Base-by-base conservation (phyloP, 2,113 vertebrate species). In the Pelvicachromis taeniatus region DNA sequence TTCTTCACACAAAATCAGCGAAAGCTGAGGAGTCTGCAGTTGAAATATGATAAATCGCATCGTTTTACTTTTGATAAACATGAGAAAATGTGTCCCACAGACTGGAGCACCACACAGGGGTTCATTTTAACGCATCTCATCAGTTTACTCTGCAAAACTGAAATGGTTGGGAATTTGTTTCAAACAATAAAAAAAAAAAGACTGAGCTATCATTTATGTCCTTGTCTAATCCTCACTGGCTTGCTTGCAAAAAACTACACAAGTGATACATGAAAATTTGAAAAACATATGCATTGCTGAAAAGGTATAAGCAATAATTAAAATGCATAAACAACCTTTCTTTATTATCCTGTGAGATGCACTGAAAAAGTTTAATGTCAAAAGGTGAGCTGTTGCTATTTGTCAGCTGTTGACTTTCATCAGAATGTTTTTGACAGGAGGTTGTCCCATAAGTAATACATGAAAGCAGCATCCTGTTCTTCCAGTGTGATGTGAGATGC, bases 181-280 rank as follows among this genome's bases (percentile, higher is more conserved):
- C 35, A 1, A 38, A 35, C 4, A 63, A n/a, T 35, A n/a, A 0
- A 35, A 63, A 63, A 63, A 38, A 19, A 4, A n/a, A n/a, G n/a
- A 63, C 33, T n/a, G 59, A 38, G 59, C 33, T 63, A n/a, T 63
- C 6, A 63, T 63, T 38, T 38, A 38, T 63, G 59, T 63, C 17
- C 19, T 63, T 38, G 17, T 63, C 10, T 63, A 38, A 63, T 63
- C 59, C 59, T 63, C 59, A n/a, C 1, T n/a, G 33, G 33, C 33
- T 63, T 17, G 7, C 31, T 11, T 0, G 3, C 16, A 61, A 61
- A 7, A n/a, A n/a, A 38, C 3, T 38, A 9, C 9, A 9, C 35
- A 38, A 38, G 35, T 38, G 35, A 38, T 38, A 38, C 3, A 38
- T 38, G 35, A 3, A 38, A 38, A 9, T 38, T 38, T 38, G 9